A percentile compares a stretch with the other conserved stretches of the same genome.
Evolutionary conservation across 2,113 vertebrate species (phyloP).

Genomic region (Nycticebus coucang): DNA sequence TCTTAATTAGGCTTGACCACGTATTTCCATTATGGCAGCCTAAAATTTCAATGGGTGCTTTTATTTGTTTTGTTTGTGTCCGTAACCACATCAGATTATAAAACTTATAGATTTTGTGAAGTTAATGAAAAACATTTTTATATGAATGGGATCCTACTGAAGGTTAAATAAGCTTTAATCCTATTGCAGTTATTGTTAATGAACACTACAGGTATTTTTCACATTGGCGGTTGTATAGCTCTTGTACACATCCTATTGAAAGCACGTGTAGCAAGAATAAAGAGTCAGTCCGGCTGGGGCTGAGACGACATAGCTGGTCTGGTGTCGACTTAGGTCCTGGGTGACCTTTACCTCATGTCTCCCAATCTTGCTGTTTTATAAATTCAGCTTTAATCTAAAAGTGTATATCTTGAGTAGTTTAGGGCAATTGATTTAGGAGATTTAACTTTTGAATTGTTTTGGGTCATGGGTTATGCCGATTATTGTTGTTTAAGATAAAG

Average conservation of each 20-base stretch:
- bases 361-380: no score
- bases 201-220: neutral
- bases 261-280: no score
- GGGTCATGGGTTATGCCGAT: no score
- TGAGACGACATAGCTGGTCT: no score
- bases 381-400: no score
- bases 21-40: neutral
- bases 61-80: neutral
- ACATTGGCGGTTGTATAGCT: neutral
- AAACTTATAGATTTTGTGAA: conserved; percentile 12
- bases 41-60: neutral
- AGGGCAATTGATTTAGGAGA: no score
- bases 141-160: neutral
- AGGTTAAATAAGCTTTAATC: neutral
- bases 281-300: no score
- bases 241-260: neutral
- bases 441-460: no score
- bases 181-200: neutral
- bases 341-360: no score
- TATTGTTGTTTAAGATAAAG: no score
- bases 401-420: no score
- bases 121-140: conserved; percentile 3
- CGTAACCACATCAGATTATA: neutral
- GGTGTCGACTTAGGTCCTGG: no score
- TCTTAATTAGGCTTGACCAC: neutral